phyloP scores from a whole-genome alignment of 2,888 invertebrate genomes.

The Dichetophora obliterata region DNA sequence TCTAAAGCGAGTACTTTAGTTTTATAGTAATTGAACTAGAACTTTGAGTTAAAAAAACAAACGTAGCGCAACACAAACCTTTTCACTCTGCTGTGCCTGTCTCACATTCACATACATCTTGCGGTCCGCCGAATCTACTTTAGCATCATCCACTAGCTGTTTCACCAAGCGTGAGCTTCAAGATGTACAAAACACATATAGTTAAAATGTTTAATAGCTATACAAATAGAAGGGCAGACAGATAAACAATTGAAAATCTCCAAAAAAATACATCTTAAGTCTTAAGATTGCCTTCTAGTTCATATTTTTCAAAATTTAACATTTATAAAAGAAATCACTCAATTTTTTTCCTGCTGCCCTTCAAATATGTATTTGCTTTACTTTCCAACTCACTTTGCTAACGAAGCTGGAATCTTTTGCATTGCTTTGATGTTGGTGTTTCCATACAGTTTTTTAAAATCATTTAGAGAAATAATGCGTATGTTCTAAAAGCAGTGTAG shows the following conservation, averaged over 20 bases:
- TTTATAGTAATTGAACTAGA: too few species aligned
- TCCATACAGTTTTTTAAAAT: slow-evolving; percentile 67
- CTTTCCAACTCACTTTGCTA: slow-evolving; percentile 61
- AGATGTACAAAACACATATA: neutral
- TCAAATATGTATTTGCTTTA: neutral
- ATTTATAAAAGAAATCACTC: too few species aligned
- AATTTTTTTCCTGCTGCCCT: neutral
- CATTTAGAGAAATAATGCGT: slow-evolving; percentile 67
- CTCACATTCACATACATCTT: slow-evolving; percentile 58
- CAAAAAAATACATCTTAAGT: too few species aligned
- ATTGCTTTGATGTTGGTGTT: slow-evolving; percentile 60
- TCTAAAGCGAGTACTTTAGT: too few species aligned
- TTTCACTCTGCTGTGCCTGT: slow-evolving; percentile 54
- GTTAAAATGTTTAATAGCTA: neutral
- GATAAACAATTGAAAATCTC: too few species aligned
- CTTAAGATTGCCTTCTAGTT: too few species aligned
- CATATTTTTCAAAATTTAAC: too few species aligned
- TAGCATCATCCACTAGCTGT: slow-evolving; percentile 48
- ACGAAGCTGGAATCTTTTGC: slow-evolving; percentile 61
- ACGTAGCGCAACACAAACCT: slow-evolving; percentile 51
- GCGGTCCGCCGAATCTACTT: slow-evolving; percentile 49
- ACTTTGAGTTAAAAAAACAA: neutral
- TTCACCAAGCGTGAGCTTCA: slow-evolving; percentile 60
- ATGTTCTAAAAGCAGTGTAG: slow-evolving; percentile 60
- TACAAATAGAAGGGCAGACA: too few species aligned